These are phyloP conservation scores for Prionace glauca DNA, from an alignment of 2,797 vertebrate species.

Conservation along the genomic window DNA sequence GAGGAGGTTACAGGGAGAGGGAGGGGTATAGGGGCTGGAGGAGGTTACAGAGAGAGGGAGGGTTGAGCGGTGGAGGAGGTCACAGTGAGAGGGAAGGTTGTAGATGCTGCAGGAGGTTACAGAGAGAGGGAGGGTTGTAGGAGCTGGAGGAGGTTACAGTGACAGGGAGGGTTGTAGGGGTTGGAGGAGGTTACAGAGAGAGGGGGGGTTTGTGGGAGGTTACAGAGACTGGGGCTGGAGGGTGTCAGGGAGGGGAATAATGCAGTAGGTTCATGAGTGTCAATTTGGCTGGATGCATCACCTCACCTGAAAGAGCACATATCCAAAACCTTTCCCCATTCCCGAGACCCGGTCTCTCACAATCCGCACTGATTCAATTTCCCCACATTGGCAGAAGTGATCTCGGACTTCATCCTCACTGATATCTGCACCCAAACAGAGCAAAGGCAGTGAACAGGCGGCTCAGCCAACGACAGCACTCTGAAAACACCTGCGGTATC, in stretches of 20 bases:
- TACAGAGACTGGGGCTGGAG: not conserved
- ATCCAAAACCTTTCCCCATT: slow-evolving; percentile 87
- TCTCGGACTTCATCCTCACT: slow-evolving; percentile 60
- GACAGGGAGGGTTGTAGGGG: not conserved
- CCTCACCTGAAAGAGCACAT: slow-evolving; percentile 81
- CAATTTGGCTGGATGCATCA: accelerated
- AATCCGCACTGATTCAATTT: slow-evolving; percentile 68
- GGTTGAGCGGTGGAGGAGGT: not conserved
- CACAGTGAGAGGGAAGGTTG: not conserved
- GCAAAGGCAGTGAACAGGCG: not conserved
- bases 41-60: no score
- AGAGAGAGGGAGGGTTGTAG: no score
- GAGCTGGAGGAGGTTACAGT: no score
- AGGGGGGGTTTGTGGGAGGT: not conserved
- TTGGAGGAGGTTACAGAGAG: not conserved
- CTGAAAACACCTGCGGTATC: not conserved
- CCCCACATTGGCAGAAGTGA: slow-evolving; percentile 76
- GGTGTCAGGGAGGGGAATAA: no score
- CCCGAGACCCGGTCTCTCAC: slow-evolving; percentile 74
- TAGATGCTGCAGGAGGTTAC: not conserved
- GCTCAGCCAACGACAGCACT: not conserved
- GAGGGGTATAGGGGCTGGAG: not conserved
- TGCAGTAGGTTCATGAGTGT: not conserved
- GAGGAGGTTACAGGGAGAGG: not conserved
- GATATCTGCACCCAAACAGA: slow-evolving; percentile 58